Conservation (phyloP, 2,113 vertebrate genomes). For the Malurus elegans region DNA sequence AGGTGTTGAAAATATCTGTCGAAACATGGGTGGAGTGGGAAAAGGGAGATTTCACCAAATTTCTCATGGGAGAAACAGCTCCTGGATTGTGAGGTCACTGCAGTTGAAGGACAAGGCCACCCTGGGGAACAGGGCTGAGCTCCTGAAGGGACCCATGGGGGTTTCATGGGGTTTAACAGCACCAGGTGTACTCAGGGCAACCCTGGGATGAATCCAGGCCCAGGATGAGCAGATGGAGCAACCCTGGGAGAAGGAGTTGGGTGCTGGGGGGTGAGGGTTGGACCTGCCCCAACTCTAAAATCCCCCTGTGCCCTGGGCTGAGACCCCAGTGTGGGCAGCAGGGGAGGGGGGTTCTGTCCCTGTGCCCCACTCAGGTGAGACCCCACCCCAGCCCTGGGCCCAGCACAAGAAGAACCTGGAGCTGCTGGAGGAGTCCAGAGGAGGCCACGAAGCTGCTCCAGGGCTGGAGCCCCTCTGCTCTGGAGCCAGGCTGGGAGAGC, state of each 20-base stretch:
- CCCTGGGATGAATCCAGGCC: fast-evolving
- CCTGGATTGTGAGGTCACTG: neutral
- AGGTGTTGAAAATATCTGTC: neutral
- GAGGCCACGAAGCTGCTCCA: neutral
- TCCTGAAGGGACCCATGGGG: neutral
- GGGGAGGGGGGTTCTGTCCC: neutral
- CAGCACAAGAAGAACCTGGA: neutral
- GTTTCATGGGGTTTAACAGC: neutral
- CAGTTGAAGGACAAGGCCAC: fast-evolving
- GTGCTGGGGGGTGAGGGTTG: neutral
- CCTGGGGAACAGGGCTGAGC: neutral
- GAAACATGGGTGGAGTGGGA: neutral
- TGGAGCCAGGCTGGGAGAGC: neutral
- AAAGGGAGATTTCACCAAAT: neutral
- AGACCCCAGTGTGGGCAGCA: neutral
- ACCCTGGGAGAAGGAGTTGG: neutral
- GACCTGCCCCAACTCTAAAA: fast-evolving
- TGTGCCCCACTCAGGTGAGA: neutral
- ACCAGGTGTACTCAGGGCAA: neutral
- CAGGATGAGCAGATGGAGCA: neutral
- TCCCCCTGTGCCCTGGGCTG: fast-evolving
- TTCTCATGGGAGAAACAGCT: neutral
- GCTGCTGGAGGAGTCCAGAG: neutral
- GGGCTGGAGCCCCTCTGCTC: neutral
- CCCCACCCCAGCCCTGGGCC: neutral